Evolutionary conservation across 2,113 vertebrate genomes (phyloP), one percentile per base, ranked within the genome.

Genomic region (Xenus cinereus): DNA sequence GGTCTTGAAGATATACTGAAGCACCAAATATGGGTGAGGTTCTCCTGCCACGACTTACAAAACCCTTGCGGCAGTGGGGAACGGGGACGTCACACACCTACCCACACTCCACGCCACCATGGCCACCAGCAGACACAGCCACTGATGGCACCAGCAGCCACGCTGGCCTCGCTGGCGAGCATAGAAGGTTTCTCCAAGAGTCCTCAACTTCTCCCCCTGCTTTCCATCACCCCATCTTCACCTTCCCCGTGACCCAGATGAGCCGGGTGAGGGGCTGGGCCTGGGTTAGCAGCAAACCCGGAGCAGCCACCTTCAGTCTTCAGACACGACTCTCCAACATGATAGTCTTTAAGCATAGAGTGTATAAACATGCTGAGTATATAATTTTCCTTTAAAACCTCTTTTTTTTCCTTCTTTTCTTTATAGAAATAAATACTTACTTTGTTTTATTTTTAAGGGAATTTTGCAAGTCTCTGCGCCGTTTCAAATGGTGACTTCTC

Each of bases 321-420:
- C 10, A 3, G 66, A n/a, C 59, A 50, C 2, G 1, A 43, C 84
- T 64, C 87, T 74, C 84, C 46, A 35, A 23, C 41, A 35, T 5
- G 4, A 92, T 57, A 93, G 94, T 89, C 90, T 84, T 79, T 87
- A 63, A 90, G 94, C 84, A 32, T 51, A 90, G 81, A 95, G 64
- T 75, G 84, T 93, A 96, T 59, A 90, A 96, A 97, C 97, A 97
- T 97, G 97, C 97, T 82, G 93, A 95, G 96, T 97, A 97, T 89
- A 97, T 93, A 89, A 91, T 84, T 95, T 94, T 72, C 90, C 95
- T 89, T 97, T 97, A 88, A 97, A 97, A 96, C 85, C 60, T n/a
- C n/a, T 57, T 60, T 80, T 57, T 57, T 43, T 19, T 57, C 6
- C 80, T 84, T 69, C 51, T 84, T 73, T 93, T 90, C 80, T 88